Evolutionary conservation across 2,888 invertebrate genomes (phyloP).

Genomic region (Dryomyza anilis): DNA sequence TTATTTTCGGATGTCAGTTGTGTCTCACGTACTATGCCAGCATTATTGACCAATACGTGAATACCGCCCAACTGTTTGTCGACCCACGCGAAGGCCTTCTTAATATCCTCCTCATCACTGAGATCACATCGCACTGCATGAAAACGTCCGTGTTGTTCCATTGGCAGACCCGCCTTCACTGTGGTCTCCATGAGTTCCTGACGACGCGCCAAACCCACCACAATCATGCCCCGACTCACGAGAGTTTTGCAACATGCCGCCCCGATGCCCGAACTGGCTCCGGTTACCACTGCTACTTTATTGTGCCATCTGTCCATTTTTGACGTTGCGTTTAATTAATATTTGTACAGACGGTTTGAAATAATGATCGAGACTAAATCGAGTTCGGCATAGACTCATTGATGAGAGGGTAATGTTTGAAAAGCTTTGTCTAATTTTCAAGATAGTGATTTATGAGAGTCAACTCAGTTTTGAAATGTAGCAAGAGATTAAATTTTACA

Average conservation of each 20-base stretch:
- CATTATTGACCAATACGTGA: conserved; percentile 67
- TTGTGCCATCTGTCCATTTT: conserved; percentile 43
- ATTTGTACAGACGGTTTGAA: no score
- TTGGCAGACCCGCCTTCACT: conserved; percentile 27
- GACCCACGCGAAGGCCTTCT: conserved; percentile 62
- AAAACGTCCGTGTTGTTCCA: conserved; percentile 44
- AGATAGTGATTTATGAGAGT: no score
- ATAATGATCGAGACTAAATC: no score
- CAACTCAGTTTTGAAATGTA: no score
- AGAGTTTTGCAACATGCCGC: conserved; percentile 39
- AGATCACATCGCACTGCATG: conserved; percentile 63
- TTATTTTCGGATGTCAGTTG: conserved; percentile 40
- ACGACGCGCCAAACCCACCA: conserved; percentile 62
- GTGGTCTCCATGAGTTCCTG: conserved; percentile 41
- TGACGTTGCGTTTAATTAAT: background rate
- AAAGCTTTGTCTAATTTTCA: no score
- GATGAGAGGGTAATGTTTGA: no score
- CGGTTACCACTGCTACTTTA: conserved; percentile 46
- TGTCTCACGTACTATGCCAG: conserved; percentile 45
- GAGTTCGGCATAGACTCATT: no score
- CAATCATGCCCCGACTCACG: conserved; percentile 43
- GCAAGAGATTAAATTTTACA: no score
- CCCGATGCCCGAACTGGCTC: conserved; percentile 47
- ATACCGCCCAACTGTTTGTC: conserved; percentile 63
- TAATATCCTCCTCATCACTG: conserved; percentile 63